Percentiles rank a stretch among this genome's conserved stretches.
These are phyloP conservation scores for Teleogryllus occipitalis DNA, from an alignment of 1,140 invertebrate genomes.

Conservation along the genomic window DNA sequence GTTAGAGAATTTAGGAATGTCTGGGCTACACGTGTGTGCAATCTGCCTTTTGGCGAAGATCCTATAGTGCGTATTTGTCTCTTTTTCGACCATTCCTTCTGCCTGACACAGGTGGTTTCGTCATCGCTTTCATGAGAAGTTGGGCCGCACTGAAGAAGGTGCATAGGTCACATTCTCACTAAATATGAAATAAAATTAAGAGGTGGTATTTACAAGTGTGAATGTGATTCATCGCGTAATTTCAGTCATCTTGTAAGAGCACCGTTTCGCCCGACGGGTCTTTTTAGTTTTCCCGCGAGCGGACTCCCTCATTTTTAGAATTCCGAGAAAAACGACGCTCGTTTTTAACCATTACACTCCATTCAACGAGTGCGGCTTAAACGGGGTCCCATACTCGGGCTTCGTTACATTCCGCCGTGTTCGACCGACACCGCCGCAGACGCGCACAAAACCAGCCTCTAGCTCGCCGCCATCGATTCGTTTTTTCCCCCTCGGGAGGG, in stretches of 20 bases:
- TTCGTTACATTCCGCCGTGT: background rate
- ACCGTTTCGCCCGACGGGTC: background rate
- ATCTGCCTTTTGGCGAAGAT: too few relatives aligned
- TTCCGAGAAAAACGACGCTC: background rate
- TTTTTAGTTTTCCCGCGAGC: background rate
- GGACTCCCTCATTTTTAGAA: background rate
- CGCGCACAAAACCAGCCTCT: background rate
- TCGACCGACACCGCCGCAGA: background rate
- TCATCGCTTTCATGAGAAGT: too few relatives aligned
- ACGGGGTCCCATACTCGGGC: background rate
- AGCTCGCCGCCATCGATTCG: background rate
- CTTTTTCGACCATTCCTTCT: too few relatives aligned
- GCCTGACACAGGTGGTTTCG: too few relatives aligned
- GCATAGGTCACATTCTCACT: background rate
- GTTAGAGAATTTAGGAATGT: too few relatives aligned
- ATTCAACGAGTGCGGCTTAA: background rate
- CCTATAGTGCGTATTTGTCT: too few relatives aligned
- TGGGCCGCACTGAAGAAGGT: too few relatives aligned
- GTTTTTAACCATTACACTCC: background rate
- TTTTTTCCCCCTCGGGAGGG: background rate
- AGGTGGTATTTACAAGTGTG: background rate
- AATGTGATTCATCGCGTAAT: background rate
- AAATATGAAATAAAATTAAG: background rate
- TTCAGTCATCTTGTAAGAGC: background rate
- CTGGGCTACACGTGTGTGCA: too few relatives aligned